phyloP scores from a whole-genome alignment of 2,888 invertebrate genomes.

The Meganola albula region DNA sequence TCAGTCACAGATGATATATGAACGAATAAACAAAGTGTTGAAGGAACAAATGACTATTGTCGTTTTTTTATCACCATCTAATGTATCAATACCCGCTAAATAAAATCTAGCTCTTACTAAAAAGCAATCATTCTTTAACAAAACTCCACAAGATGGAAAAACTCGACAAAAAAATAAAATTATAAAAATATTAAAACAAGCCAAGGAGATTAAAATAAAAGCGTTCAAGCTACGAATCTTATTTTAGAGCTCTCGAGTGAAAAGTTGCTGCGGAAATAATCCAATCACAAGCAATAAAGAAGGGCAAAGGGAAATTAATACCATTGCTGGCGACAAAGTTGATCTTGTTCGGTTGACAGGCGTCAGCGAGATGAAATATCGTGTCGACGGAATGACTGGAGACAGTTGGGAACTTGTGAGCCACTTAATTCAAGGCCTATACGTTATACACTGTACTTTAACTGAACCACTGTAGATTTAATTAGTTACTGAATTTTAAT shows the following conservation, averaged over 20 bases:
- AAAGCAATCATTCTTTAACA: constrained; percentile 21
- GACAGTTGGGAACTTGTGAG: constrained; percentile 28
- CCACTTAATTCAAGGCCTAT: constrained; percentile 32
- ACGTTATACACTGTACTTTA: neutral
- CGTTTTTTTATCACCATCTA: constrained; percentile 45
- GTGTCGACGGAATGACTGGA: constrained; percentile 36
- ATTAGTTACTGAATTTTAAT: constrained; percentile 21
- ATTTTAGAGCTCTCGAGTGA: constrained; percentile 49
- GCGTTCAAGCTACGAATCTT: constrained; percentile 39
- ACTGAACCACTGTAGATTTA: constrained; percentile 7
- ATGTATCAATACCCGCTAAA: constrained; percentile 45
- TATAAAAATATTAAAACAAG: constrained; percentile 31
- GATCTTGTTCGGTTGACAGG: constrained; percentile 62
- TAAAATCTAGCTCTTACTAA: neutral
- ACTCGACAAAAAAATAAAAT: constrained; percentile 23
- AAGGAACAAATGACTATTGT: constrained; percentile 58
- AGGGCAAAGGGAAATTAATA: constrained; percentile 66
- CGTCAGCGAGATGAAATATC: constrained; percentile 62
- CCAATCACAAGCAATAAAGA: constrained; percentile 64
- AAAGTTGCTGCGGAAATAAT: constrained; percentile 62
- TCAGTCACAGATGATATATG: constrained; percentile 53
- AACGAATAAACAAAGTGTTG: constrained; percentile 45
- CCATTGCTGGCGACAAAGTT: constrained; percentile 57
- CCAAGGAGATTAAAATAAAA: constrained; percentile 38
- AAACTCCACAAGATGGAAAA: constrained; percentile 21